These are phyloP conservation scores for Sarcophaga subvicina DNA, from an alignment of 2,888 invertebrate genomes.

Conservation along the genomic window DNA sequence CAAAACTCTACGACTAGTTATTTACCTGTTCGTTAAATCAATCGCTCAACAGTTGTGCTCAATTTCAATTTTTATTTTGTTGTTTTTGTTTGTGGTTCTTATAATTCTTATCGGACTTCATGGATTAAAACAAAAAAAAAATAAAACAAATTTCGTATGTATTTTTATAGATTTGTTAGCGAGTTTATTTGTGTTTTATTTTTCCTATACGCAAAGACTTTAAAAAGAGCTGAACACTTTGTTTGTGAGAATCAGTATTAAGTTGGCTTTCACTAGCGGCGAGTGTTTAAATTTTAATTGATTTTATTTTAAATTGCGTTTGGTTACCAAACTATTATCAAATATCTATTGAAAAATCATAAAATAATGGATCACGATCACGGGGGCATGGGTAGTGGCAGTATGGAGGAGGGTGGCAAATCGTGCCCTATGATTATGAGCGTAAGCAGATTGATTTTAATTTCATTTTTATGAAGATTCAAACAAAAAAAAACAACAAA, in stretches of 20 bases:
- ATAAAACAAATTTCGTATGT: not conserved
- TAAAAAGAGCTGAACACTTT: constrained; percentile 57
- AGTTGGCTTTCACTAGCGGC: constrained; percentile 60
- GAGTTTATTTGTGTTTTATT: not conserved
- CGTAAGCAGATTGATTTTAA: constrained; percentile 74
- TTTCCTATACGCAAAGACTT: constrained; percentile 44
- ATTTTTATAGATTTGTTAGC: constrained; percentile 8
- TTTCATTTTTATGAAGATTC: constrained; percentile 35
- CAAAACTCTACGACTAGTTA: not conserved
- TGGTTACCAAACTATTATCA: constrained; percentile 13
- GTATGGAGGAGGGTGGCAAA: constrained; percentile 21
- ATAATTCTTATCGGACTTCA: constrained; percentile 52
- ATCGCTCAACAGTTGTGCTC: constrained; percentile 6
- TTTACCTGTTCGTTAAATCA: not conserved
- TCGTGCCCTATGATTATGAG: constrained; percentile 80
- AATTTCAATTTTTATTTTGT: not conserved
- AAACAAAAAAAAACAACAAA: constrained; percentile 1
- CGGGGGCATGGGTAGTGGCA: constrained; percentile 33
- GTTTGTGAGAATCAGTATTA: constrained; percentile 60
- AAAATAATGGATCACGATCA: constrained; percentile 75
- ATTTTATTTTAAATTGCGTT: constrained; percentile 4
- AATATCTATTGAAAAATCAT: not conserved
- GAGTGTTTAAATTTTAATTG: constrained; percentile 43
- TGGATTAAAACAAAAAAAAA: constrained; percentile 30
- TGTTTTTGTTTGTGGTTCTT: not conserved